Evolutionary conservation across 2,797 vertebrate genomes (phyloP).

Genomic region (Microctenopoma steveboyesi): DNA sequence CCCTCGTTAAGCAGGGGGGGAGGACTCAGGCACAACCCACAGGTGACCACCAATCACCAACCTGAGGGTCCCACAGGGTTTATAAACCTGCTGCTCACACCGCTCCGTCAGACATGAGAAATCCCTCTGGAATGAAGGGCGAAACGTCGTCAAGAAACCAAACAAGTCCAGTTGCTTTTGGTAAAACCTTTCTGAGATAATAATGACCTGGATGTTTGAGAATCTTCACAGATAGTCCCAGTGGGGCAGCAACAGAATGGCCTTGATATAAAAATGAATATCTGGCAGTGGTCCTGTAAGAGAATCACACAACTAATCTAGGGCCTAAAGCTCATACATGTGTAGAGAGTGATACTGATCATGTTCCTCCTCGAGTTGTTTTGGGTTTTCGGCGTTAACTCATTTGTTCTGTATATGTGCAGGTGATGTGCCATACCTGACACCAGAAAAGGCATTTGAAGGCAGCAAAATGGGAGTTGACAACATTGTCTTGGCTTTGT

Average conservation of each 20-base stretch:
- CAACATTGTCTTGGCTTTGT: constrained; percentile 93
- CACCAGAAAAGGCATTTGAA: constrained; percentile 87
- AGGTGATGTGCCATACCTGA: constrained; percentile 88
- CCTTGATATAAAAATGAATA: constrained; percentile 3
- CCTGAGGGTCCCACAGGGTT: no score
- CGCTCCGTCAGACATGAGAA: no score
- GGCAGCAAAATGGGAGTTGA: constrained; percentile 89
- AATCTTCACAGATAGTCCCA: not conserved
- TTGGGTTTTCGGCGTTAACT: not conserved
- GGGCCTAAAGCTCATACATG: constrained; percentile 1
- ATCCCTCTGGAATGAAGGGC: no score
- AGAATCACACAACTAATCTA: not conserved
- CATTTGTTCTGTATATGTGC: constrained; percentile 15
- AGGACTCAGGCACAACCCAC: no score
- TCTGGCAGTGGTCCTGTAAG: not conserved
- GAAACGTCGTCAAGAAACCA: no score
- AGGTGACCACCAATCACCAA: no score
- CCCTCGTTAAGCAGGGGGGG: no score
- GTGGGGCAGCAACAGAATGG: not conserved
- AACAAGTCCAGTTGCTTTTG: no score
- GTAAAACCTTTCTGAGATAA: no score
- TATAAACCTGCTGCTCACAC: no score
- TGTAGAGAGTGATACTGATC: not conserved
- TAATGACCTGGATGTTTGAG: no score
- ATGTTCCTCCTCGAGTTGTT: not conserved